Base-by-base conservation (phyloP, 30 jellyfish, hydroid and myxozoan species). In the Chrysaora quinquecirrha region DNA sequence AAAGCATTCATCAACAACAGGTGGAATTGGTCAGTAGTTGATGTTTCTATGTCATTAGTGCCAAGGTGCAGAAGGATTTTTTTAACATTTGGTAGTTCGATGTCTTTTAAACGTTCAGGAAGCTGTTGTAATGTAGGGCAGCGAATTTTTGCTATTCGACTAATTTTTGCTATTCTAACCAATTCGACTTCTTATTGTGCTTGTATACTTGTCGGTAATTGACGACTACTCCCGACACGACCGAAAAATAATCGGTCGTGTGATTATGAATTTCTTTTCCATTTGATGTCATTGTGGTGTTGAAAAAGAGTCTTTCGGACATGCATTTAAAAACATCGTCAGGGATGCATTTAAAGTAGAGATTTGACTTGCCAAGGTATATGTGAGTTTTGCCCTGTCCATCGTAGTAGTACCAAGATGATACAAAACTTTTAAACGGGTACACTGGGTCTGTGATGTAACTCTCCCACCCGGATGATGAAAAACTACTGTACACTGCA, bases 131-230 rank as follows among this genome's bases (percentile, higher is more conserved):
- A n/a, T n/a, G n/a, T n/a, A n/a, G n/a, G n/a, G n/a, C n/a, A n/a
- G n/a, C n/a, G n/a, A n/a, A n/a, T n/a, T n/a, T n/a, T n/a, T n/a
- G n/a, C n/a, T n/a, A n/a, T n/a, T n/a, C n/a, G n/a, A n/a, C n/a
- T n/a, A n/a, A n/a, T n/a, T n/a, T n/a, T n/a, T n/a, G n/a, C n/a
- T n/a, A n/a, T n/a, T n/a, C n/a, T n/a, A 66, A 56, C 80, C 76
- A 71, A 18, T 34, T 21, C 19, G 71, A 2, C 19, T 23, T 58
- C 19, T 84, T 60, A 49, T 70, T 65, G 87, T 76, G 90, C 27
- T 76, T 65, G 83, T 76, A 86, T 23, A 64, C 88, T 19, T 52
- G 90, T 54, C 96, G 43, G 78, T 43, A 33, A 34, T 34, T 35
- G 1, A 19, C 25, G 31, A 16, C 2, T 7, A 38, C 84, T 0